Percentiles rank a stretch among this genome's conserved stretches.
These are phyloP conservation scores for Perizoma flavofasciatum DNA, from an alignment of 2,888 invertebrate species.

Conservation along the genomic window DNA sequence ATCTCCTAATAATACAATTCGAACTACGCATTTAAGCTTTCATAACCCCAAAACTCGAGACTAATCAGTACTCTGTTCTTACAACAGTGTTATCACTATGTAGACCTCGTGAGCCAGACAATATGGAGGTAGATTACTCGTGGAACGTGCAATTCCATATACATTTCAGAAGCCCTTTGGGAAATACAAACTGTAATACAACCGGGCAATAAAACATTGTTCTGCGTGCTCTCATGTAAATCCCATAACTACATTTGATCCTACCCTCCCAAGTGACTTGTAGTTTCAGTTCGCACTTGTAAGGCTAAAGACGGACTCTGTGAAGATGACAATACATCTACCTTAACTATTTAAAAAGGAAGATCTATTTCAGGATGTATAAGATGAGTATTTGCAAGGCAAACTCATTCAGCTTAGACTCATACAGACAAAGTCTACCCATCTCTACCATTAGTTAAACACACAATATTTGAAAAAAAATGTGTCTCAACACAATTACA, in stretches of 20 bases:
- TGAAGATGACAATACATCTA: conserved; percentile 24
- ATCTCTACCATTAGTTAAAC: too few relatives aligned
- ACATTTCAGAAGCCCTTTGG: conserved; percentile 64
- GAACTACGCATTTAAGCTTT: background rate
- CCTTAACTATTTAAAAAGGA: background rate
- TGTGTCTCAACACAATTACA: too few relatives aligned
- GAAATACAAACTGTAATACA: conserved; percentile 74
- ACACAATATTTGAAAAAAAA: too few relatives aligned
- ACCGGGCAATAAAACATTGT: conserved; percentile 69
- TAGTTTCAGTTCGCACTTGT: conserved; percentile 47
- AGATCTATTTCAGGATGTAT: background rate
- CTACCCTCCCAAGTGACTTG: conserved; percentile 56
- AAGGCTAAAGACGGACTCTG: conserved; percentile 22
- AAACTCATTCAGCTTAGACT: conserved; percentile 1
- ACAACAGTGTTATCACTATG: conserved; percentile 22
- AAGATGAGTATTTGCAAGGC: background rate
- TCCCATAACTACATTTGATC: conserved; percentile 68
- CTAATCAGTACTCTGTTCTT: conserved; percentile 9
- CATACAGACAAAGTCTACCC: too few relatives aligned
- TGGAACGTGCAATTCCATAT: conserved; percentile 58
- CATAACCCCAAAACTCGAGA: conserved; percentile 4
- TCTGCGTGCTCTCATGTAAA: conserved; percentile 71
- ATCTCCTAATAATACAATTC: background rate
- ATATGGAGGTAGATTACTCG: conserved; percentile 45
- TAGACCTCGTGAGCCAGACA: conserved; percentile 26